phyloP scores from a whole-genome alignment of 2,888 invertebrate genomes.

The Amiota communis region DNA sequence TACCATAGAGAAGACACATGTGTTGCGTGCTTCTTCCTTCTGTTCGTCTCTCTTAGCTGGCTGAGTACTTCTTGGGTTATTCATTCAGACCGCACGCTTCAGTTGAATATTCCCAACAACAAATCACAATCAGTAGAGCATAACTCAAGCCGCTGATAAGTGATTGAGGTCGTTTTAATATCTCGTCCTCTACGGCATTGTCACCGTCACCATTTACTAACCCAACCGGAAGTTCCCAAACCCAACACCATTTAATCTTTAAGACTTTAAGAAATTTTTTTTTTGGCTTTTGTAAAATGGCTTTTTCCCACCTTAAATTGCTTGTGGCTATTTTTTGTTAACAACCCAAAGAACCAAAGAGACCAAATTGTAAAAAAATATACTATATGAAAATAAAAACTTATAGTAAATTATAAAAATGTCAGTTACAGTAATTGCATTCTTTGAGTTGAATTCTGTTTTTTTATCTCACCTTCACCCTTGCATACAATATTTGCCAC shows the following conservation, averaged over 20 bases:
- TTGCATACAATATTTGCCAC: too few species aligned
- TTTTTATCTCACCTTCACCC: neutral
- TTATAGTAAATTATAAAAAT: slow-evolving; percentile 4
- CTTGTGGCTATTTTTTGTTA: neutral
- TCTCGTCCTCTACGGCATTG: neutral
- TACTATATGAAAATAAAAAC: neutral
- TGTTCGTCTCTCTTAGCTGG: neutral
- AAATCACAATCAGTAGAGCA: neutral
- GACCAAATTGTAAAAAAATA: too few species aligned
- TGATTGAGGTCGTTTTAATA: slow-evolving; percentile 1
- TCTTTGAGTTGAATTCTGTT: neutral
- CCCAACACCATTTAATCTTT: neutral
- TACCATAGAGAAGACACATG: neutral
- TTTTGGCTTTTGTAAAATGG: neutral
- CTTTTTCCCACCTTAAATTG: neutral
- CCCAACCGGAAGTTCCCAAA: too few species aligned
- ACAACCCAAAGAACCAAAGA: too few species aligned
- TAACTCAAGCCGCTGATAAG: neutral
- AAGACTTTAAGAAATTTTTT: neutral
- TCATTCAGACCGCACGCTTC: slow-evolving; percentile 14
- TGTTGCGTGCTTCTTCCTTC: neutral
- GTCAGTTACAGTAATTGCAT: slow-evolving; percentile 21
- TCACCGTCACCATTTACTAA: neutral
- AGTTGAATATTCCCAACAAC: neutral
- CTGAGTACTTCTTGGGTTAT: neutral